Evolutionary conservation across 2,797 vertebrate species (phyloP).

Genomic region (Hydrocynus forskahlii): DNA sequence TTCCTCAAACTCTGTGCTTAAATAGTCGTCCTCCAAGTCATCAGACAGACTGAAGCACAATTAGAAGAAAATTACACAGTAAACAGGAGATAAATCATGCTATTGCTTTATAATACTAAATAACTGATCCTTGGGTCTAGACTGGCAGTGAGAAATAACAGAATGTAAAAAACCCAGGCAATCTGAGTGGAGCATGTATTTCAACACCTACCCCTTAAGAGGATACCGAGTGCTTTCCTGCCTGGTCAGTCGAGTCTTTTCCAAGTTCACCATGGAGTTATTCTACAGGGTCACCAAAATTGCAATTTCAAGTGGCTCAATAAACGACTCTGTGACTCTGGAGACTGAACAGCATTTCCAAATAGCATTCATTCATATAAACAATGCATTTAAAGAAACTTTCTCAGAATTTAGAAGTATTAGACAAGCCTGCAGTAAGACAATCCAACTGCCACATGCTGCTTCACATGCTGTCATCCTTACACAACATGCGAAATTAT

Average conservation of each 20-base stretch:
- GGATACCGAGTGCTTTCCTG: constrained; percentile 27
- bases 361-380: neutral
- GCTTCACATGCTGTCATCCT: neutral
- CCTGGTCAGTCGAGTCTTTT: constrained; percentile 16
- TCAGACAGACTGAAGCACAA: constrained; percentile 26
- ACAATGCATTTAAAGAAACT: neutral
- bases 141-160: too few relatives aligned
- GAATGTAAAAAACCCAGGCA: neutral
- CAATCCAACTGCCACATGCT: constrained; percentile 27
- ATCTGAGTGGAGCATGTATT: neutral
- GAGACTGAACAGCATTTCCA: neutral
- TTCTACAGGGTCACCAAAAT: neutral
- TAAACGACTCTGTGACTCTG: neutral
- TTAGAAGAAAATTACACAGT: neutral
- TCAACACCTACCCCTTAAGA: constrained; percentile 33
- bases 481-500: constrained; percentile 16
- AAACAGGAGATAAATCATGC: neutral
- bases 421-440: neutral
- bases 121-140: neutral
- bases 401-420: neutral
- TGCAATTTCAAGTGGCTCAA: neutral
- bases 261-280: constrained; percentile 28
- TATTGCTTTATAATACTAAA: neutral
- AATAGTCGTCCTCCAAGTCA: constrained; percentile 30
- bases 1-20: constrained; percentile 24